A percentile compares a stretch with the other conserved stretches of the same genome.
phyloP scores from a whole-genome alignment of 2,113 vertebrate genomes.

The Camelus dromedarius region DNA sequence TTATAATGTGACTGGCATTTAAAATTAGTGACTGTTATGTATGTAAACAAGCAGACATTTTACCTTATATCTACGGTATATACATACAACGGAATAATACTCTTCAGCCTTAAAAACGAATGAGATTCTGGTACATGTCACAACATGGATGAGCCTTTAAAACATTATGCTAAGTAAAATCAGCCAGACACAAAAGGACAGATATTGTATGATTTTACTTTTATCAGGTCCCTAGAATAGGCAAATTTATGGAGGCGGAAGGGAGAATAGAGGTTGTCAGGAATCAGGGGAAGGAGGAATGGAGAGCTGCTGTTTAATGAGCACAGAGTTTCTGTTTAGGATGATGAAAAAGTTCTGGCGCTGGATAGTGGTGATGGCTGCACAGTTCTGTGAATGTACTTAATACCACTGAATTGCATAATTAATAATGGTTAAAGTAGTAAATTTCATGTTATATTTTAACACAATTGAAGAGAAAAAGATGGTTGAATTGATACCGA shows the following conservation, averaged over 20 bases:
- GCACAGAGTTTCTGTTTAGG: not conserved
- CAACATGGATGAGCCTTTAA: not conserved
- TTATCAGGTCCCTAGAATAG: not conserved
- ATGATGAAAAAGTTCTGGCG: not conserved
- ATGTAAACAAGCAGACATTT: not conserved
- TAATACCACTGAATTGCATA: not conserved
- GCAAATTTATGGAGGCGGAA: not conserved
- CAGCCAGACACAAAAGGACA: not conserved
- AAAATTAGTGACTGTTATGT: not conserved
- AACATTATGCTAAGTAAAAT: not conserved
- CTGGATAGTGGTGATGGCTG: not conserved
- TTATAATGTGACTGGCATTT: constrained; percentile 11
- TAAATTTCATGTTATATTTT: not conserved
- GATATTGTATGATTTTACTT: not conserved
- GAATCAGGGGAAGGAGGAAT: not conserved
- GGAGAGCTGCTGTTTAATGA: not conserved
- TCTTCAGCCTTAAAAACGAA: not conserved
- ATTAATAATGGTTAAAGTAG: not conserved
- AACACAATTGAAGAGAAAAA: not conserved
- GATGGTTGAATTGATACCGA: not conserved
- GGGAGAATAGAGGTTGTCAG: not conserved
- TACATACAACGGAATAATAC: not conserved
- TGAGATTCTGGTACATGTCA: not conserved
- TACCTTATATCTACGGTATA: not conserved
- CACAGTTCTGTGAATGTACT: not conserved